These are phyloP conservation scores for Schlechtendalia chinensis DNA, from an alignment of 1,140 invertebrate species.

Conservation along the genomic window DNA sequence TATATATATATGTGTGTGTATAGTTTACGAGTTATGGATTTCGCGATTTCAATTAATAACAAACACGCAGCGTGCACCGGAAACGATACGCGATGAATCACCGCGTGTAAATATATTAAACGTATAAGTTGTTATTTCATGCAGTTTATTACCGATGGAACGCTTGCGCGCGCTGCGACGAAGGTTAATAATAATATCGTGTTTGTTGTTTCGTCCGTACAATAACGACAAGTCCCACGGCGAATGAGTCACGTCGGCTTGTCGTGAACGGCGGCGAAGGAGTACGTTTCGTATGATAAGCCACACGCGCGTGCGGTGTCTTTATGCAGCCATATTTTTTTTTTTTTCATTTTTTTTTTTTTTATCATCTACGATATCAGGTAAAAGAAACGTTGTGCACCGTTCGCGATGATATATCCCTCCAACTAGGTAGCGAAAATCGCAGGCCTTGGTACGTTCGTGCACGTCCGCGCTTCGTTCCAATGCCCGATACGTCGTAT, in stretches of 20 bases:
- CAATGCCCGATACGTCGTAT: no score
- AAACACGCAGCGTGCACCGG: no score
- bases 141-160: not conserved
- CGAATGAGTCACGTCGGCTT: not conserved
- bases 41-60: no score
- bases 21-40: no score
- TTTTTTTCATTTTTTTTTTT: not conserved
- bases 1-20: no score
- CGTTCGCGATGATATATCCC: not conserved
- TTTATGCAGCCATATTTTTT: not conserved
- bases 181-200: not conserved
- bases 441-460: no score
- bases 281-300: no score
- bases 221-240: not conserved
- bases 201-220: not conserved
- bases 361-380: not conserved
- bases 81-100: not conserved
- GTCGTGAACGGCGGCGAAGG: no score
- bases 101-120: not conserved
- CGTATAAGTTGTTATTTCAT: not conserved
- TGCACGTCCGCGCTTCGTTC: no score
- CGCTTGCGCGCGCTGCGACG: not conserved
- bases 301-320: no score
- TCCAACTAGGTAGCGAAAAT: no score
- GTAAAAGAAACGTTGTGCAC: not conserved